phyloP scores from a whole-genome alignment of 2,888 invertebrate species.

The Synanthedon formicaeformis region DNA sequence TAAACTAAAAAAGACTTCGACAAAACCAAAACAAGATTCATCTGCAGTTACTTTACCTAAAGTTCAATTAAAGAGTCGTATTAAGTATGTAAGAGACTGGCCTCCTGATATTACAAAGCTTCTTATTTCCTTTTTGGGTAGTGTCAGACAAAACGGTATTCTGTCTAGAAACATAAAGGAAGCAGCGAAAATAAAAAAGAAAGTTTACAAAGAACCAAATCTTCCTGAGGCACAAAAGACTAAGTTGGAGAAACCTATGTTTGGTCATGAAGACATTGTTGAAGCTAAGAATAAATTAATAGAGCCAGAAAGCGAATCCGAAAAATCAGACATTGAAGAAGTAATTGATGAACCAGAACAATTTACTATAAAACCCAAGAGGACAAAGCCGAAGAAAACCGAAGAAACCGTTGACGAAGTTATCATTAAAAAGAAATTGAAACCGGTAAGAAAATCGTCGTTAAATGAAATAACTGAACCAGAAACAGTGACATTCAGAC shows the following conservation, averaged over 20 bases:
- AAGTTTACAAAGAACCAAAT: constrained; percentile 67
- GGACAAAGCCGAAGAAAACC: constrained; percentile 52
- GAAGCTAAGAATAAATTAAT: constrained; percentile 6
- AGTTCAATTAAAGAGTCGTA: constrained; percentile 78
- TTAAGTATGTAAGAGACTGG: constrained; percentile 72
- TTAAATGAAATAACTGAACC: constrained; percentile 80
- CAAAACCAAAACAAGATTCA: constrained; percentile 58
- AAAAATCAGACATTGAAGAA: constrained; percentile 11
- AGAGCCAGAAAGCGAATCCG: constrained; percentile 17
- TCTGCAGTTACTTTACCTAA: constrained; percentile 69
- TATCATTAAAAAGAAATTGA: constrained; percentile 81
- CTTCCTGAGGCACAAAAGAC: constrained; percentile 66
- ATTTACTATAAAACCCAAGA: constrained; percentile 48
- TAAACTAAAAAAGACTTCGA: constrained; percentile 74
- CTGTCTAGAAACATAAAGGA: constrained; percentile 79
- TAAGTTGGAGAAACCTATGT: constrained; percentile 68
- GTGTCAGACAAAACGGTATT: constrained; percentile 73
- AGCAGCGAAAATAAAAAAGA: constrained; percentile 74
- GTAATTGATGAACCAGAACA: constrained; percentile 42
- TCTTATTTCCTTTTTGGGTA: constrained; percentile 63
- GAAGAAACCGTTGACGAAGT: constrained; percentile 72
- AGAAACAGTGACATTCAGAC: constrained; percentile 84
- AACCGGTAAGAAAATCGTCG: constrained; percentile 75
- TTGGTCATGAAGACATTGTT: constrained; percentile 60
- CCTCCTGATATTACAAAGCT: constrained; percentile 70